Percentiles rank a stretch among this genome's conserved stretches.
Evolutionary conservation across 2,113 vertebrate genomes (phyloP).

Genomic region (Mastomys coucha): DNA sequence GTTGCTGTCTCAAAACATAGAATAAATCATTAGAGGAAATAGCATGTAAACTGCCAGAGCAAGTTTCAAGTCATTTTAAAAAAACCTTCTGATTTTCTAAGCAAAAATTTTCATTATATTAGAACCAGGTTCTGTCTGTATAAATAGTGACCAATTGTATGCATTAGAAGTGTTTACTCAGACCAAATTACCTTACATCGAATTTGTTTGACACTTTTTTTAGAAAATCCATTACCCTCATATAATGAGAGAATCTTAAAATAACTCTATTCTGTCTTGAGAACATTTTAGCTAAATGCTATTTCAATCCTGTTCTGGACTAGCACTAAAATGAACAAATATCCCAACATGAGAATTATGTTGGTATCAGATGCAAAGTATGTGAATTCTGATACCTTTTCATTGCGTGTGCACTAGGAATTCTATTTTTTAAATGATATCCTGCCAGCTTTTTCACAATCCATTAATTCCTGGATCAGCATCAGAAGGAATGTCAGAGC

Average conservation of each 20-base stretch:
- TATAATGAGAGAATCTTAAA: constrained; percentile 42
- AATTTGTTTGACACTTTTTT: constrained; percentile 50
- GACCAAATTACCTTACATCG: constrained; percentile 21
- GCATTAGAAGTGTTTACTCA: constrained; percentile 18
- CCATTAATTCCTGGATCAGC: constrained; percentile 96
- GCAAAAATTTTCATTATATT: constrained; percentile 26
- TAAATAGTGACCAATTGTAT: neutral
- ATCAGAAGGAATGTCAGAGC: constrained; percentile 96
- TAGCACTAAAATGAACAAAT: constrained; percentile 16
- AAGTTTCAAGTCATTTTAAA: neutral
- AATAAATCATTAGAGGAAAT: constrained; percentile 40
- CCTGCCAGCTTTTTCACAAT: constrained; percentile 97
- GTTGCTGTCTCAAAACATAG: neutral
- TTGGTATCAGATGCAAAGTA: constrained; percentile 85
- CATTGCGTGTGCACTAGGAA: constrained; percentile 89
- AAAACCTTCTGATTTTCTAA: constrained; percentile 60
- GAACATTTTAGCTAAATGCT: constrained; percentile 66
- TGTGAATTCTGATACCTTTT: constrained; percentile 89
- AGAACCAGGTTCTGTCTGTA: constrained; percentile 11
- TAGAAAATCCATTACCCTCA: neutral
- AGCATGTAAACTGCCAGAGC: neutral
- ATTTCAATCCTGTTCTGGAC: constrained; percentile 61
- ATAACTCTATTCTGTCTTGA: constrained; percentile 48
- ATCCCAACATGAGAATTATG: constrained; percentile 58
- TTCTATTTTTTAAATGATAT: constrained; percentile 93